Evolutionary conservation across 2,888 invertebrate species (phyloP), one percentile per base, ranked within the genome.

Genomic region (Perizoma flavofasciatum): DNA sequence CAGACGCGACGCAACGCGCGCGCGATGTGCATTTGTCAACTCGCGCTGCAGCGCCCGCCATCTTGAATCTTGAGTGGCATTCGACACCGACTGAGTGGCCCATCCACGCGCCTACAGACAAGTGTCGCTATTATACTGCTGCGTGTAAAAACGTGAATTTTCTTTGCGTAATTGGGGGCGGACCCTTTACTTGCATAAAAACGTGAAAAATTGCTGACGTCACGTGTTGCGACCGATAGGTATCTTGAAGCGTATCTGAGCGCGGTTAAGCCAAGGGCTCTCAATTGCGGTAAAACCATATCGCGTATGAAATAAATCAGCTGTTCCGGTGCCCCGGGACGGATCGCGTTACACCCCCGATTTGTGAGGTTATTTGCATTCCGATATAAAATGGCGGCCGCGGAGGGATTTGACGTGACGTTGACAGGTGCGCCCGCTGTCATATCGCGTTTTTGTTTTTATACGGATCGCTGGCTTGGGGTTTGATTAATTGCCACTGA

Each of bases 251-350:
- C 70, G 63, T 63, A 71, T 71, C 74, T 67, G 67, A 68, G 70
- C 63, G 72, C 66, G 73, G 69, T 51, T 59, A 62, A 55, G 67
- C 65, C 44, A 66, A 62, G 83, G 82, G 80, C 75, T 78, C 83
- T 85, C 83, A 79, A 86, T 85, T 86, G 86, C 81, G 84, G 83
- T 80, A 78, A 85, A 89, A 89, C 86, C 88, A 88, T 88, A 89
- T 89, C 89, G 85, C 81, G 79, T 82, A 85, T 86, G 82, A 87
- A 88, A 90, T 88, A 89, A 89, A 89, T 89, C 89, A 85, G 85
- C 81, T 81, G 83, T 81, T 81, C 75, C 75, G 77, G 74, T 80
- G 78, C 78, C 78, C 76, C 72, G 81, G 85, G 82, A 81, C 78
- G 81, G 83, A 80, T 88, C 84, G 77, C 74, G 87, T 88, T 88